Conservation (phyloP, 2,888 invertebrate genomes). For the Tiliacea citrago region DNA sequence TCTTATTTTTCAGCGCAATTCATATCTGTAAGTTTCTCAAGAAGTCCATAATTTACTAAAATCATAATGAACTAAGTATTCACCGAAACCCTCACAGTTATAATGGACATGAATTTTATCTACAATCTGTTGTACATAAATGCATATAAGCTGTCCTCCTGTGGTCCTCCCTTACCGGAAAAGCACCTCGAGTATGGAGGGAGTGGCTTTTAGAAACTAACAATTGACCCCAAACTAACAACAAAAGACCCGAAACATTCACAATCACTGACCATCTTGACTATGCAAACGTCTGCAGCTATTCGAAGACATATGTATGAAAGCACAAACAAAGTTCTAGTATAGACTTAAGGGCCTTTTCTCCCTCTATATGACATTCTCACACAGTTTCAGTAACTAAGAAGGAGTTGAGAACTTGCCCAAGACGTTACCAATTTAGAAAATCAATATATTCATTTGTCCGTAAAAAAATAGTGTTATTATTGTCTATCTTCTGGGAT, state of each 20-base stretch:
- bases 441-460: background rate
- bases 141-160: slow-evolving; percentile 36
- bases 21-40: slow-evolving; percentile 1
- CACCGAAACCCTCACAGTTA: slow-evolving; percentile 10
- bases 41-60: background rate
- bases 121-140: slow-evolving; percentile 38
- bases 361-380: background rate
- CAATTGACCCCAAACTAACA: slow-evolving; percentile 45
- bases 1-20: background rate
- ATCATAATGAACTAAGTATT: background rate
- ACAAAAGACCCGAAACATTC: slow-evolving; percentile 37
- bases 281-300: slow-evolving; percentile 16
- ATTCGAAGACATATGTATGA: slow-evolving; percentile 26
- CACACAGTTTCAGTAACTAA: background rate
- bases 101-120: slow-evolving; percentile 36
- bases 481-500: background rate
- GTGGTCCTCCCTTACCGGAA: slow-evolving; percentile 43
- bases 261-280: slow-evolving; percentile 18
- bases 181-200: slow-evolving; percentile 19
- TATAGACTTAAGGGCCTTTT: background rate
- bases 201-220: slow-evolving; percentile 45
- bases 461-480: background rate
- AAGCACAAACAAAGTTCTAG: slow-evolving; percentile 5
- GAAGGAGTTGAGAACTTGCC: no score
- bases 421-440: no score